Base-by-base conservation (phyloP, 2,888 invertebrate species). In the Cryptophagus acutangulus region DNA sequence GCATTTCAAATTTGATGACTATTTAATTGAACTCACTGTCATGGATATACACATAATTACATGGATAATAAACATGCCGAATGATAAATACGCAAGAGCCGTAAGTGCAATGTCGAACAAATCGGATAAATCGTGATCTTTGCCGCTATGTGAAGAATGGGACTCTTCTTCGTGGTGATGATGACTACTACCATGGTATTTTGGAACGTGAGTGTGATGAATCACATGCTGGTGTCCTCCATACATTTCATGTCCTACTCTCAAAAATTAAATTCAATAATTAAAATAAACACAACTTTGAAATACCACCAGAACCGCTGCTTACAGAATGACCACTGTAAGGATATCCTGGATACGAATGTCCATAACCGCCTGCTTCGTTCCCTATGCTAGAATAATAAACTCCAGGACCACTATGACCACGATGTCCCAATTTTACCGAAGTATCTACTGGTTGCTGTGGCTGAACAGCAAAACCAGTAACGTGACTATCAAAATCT, bases 41-140 rank as follows among this genome's bases (percentile, higher is more conserved):
- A 60, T 58, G 1, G 79, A 76, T 34, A 85, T 80, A 59, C 84
- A 84, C 81, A 88, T 82, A 5, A 87, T 72, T 9, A 88, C 78
- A 63, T 89, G 87, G 31, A 88, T 72, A 9, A 85, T 72, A 54
- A 89, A 89, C 72, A 87, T 78, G 17, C 85, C 86, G 55, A 89
- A 89, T 0, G 87, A 84, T 6, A 88, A 65, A 59, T 84, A 88
- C 0, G 88, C 88, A 24, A 89, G 73, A 0, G 87, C 87, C 0
- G 88, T 88, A 15, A 88, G 71, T 0, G 87, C 86, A 43, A 88
- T 80, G 45, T 89, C 87, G 54, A 87, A 85, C 25, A 89, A 74
- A 53, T 88, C 84, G 6, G 77, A 77, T 15, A 87, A 63, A 1
- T 80, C 78, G 14, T 87, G 72, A 5, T 81, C 79, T 45, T 79